Evolutionary conservation across 2,888 invertebrate species (phyloP), one percentile per base, ranked within the genome.

Genomic region (Ophion costatus): DNA sequence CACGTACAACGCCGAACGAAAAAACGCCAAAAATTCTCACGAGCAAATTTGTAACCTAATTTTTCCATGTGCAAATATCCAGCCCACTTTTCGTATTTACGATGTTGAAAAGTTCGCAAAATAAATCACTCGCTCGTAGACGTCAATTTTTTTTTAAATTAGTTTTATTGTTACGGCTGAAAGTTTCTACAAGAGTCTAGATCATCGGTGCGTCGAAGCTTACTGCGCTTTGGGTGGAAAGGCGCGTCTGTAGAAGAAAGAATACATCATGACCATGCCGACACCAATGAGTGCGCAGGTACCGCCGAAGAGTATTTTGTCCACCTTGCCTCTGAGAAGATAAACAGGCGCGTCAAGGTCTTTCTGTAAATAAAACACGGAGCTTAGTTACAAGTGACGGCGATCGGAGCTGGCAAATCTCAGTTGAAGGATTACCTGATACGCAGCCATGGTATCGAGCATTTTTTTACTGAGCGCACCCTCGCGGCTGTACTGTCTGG

Each of bases 251-350:
- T 2, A 1, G n/a, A 75, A 0, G 22, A 83, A 83, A 2, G 24
- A 7, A 0, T n/a, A 0, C 0, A 24, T n/a, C 74, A 66, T 33
- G 2, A 51, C 45, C 0, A 69, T 0, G 10, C 77, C 59, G 0
- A 82, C 7, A 22, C 33, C 57, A 0, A 20, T 1, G 7, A 66
- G 0, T 0, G 56, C 75, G 6, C 42, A 10, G 17, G 83, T 69
- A 2, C 63, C 0, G 0, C 87, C 87, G 20, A 88, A 81, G 10
- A 85, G n/a, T 24, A 88, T 75, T 73, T 87, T 87, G 45, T 88
- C 88, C 4, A 80, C 83, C 0, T 70, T 81, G 38, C 88, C 88
- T n/a, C 67, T 79, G 38, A 87, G 66, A 4, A 81, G 10, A 51
- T 61, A 88, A 0, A 86, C 82, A 5, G 86, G 86, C 2, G 75